Evolutionary conservation across 2,797 vertebrate genomes (phyloP).

Genomic region (Tympanoctomys barrerae): DNA sequence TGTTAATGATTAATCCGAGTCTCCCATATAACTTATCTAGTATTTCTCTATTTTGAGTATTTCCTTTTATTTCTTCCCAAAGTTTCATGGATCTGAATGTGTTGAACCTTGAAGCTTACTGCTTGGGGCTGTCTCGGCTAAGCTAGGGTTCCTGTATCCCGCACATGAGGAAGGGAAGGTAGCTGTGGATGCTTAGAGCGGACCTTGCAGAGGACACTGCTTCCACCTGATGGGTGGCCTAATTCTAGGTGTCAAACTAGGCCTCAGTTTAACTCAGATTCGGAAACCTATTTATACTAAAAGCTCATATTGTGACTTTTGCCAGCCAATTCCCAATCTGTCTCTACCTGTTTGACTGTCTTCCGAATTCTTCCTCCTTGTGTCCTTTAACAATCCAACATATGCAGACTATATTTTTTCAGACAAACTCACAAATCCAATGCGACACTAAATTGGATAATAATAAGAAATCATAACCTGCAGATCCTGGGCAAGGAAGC

Average conservation of each 20-base stretch:
- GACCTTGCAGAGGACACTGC: background rate
- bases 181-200: background rate
- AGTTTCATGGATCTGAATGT: background rate
- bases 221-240: background rate
- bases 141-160: background rate
- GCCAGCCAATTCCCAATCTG: background rate
- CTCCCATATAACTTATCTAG: background rate
- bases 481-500: background rate
- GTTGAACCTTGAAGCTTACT: background rate
- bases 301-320: background rate
- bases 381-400: background rate
- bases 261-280: background rate
- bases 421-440: background rate
- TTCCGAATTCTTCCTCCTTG: background rate
- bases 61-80: background rate
- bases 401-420: background rate
- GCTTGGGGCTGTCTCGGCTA: background rate
- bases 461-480: background rate
- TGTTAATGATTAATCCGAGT: background rate
- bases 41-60: background rate
- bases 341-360: background rate
- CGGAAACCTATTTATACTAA: background rate
- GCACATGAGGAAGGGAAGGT: accelerated
- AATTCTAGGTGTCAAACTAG: background rate
- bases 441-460: background rate